Percentiles rank a stretch among this genome's conserved stretches.
These are phyloP conservation scores for Pandemis cinnamomeana DNA, from an alignment of 2,888 invertebrate species.

Conservation along the genomic window DNA sequence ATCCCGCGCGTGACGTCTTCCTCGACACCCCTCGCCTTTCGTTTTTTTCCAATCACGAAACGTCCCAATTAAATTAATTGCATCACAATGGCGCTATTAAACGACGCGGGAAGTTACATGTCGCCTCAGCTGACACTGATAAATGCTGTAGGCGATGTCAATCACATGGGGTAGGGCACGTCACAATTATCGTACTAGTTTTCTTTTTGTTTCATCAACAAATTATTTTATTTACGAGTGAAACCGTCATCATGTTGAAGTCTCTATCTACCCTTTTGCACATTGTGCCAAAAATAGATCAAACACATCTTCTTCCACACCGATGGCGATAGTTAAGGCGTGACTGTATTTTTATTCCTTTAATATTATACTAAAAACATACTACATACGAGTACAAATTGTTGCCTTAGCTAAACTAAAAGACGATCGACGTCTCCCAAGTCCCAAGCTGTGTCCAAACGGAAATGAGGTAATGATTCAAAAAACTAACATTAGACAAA, in stretches of 20 bases:
- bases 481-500: slow-evolving; percentile 64
- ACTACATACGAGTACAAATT: background rate
- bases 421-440: slow-evolving; percentile 47
- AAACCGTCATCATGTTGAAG: background rate
- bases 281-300: background rate
- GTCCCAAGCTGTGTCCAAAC: slow-evolving; percentile 46
- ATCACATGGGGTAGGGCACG: background rate
- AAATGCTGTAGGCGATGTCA: slow-evolving; percentile 1
- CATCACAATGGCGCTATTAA: slow-evolving; percentile 46
- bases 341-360: background rate
- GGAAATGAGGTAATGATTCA: slow-evolving; percentile 72
- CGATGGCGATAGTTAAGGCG: background rate
- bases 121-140: slow-evolving; percentile 1
- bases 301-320: background rate
- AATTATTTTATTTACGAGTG: background rate
- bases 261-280: background rate
- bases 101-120: background rate
- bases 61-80: slow-evolving; percentile 53
- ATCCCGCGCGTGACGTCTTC: slow-evolving; percentile 80
- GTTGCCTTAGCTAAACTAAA: background rate
- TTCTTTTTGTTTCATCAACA: background rate
- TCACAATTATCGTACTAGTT: slow-evolving; percentile 12
- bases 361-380: background rate
- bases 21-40: slow-evolving; percentile 75
- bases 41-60: slow-evolving; percentile 67